Percentiles rank a stretch among this genome's conserved stretches.
These are phyloP conservation scores for Larimichthys crocea DNA, from an alignment of 2,113 vertebrate genomes.

Conservation along the genomic window DNA sequence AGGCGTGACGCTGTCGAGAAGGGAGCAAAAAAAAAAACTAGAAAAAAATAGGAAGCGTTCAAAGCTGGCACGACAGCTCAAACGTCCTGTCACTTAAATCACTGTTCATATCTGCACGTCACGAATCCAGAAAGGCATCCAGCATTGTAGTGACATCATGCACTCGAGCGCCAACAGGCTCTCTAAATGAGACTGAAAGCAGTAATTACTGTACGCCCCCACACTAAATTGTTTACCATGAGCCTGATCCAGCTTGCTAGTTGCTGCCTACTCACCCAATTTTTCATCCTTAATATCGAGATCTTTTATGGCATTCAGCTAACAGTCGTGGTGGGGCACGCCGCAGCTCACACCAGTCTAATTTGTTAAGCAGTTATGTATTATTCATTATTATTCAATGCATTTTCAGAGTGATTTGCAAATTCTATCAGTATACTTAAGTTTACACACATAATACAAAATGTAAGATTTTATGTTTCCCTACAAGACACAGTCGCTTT, in stretches of 20 bases:
- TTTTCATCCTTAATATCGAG: conserved; percentile 68
- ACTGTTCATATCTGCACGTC: conserved; percentile 64
- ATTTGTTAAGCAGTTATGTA: conserved; percentile 75
- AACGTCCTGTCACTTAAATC: conserved; percentile 78
- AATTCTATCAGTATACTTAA: conserved; percentile 73
- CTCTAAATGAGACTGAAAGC: conserved; percentile 78
- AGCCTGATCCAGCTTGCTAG: conserved; percentile 73
- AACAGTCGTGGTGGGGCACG: conserved; percentile 41
- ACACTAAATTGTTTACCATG: conserved; percentile 81
- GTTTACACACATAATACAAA: conserved; percentile 81
- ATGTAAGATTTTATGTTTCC: conserved; percentile 78
- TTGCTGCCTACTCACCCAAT: conserved; percentile 72
- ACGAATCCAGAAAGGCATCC: conserved; percentile 64
- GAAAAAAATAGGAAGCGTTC: conserved; percentile 38
- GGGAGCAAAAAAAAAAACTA: conserved; percentile 13
- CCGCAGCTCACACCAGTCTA: conserved; percentile 65
- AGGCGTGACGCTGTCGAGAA: conserved; percentile 63
- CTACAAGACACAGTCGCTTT: conserved; percentile 74
- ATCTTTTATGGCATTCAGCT: conserved; percentile 72
- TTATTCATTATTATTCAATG: conserved; percentile 78
- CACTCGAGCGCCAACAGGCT: conserved; percentile 72
- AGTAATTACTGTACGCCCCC: conserved; percentile 71
- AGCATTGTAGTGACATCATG: conserved; percentile 63
- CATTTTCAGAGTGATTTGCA: conserved; percentile 77
- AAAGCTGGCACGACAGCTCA: conserved; percentile 69